phyloP scores from a whole-genome alignment of 2,797 vertebrate genomes.

The Sciurus carolinensis region DNA sequence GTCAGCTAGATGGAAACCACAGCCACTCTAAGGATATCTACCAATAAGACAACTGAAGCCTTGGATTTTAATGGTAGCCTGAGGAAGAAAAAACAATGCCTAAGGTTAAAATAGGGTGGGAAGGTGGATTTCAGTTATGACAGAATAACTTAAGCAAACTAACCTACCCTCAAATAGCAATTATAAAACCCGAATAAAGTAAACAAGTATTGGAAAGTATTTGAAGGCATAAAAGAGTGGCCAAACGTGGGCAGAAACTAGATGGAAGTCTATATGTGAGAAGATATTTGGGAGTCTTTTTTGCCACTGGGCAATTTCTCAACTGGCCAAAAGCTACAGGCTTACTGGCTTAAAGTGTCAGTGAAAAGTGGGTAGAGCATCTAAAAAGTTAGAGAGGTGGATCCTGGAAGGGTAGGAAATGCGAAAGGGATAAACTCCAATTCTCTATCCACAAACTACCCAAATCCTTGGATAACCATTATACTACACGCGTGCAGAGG shows the following conservation, averaged over 20 bases:
- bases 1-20: constrained; percentile 1
- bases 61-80: neutral
- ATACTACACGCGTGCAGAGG: neutral
- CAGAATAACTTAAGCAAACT: neutral
- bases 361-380: neutral
- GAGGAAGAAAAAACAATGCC: neutral
- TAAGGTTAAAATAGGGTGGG: neutral
- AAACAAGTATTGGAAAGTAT: neutral
- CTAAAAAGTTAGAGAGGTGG: neutral
- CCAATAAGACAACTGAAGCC: neutral
- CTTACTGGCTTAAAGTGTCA: neutral
- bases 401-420: neutral
- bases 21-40: neutral
- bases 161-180: neutral
- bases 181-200: constrained; percentile 27
- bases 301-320: constrained; percentile 6
- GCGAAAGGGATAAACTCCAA: neutral
- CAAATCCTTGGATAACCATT: neutral
- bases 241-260: neutral
- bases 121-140: neutral
- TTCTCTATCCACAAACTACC: neutral
- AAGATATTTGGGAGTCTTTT: constrained; percentile 25
- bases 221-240: neutral
- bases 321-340: constrained; percentile 24
- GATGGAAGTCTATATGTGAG: neutral